phyloP scores from a whole-genome alignment of 2,113 vertebrate species.

The Tachysurus fulvidraco region DNA sequence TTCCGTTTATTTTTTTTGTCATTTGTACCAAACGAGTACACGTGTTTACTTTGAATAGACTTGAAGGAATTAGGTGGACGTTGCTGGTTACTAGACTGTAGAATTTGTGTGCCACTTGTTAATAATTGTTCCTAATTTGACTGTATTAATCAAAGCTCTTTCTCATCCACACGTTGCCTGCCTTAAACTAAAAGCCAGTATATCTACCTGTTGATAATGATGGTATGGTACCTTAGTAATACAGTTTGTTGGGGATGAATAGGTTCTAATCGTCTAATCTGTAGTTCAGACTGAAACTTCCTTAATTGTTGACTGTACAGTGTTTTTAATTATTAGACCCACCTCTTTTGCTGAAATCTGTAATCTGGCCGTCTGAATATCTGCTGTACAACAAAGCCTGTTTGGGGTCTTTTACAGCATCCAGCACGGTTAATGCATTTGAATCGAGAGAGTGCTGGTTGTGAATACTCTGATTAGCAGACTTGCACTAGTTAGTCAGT shows the following conservation, averaged over 20 bases:
- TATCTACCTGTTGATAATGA: slow-evolving; percentile 42
- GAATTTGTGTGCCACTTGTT: slow-evolving; percentile 32
- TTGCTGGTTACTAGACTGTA: background rate
- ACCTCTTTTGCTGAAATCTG: background rate
- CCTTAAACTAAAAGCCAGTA: slow-evolving; percentile 56
- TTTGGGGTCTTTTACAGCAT: background rate
- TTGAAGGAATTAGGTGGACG: background rate
- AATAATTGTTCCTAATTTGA: slow-evolving; percentile 28
- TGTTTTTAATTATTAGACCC: background rate
- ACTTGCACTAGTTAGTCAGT: background rate
- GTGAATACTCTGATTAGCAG: slow-evolving; percentile 10
- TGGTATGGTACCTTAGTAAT: slow-evolving; percentile 33
- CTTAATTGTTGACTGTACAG: background rate
- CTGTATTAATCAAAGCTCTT: slow-evolving; percentile 45
- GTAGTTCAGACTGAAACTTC: background rate
- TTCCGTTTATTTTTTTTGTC: background rate
- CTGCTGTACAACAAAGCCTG: background rate
- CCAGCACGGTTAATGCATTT: background rate
- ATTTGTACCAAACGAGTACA: slow-evolving; percentile 41
- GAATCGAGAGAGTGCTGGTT: background rate
- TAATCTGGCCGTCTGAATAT: background rate
- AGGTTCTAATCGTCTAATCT: slow-evolving; percentile 1
- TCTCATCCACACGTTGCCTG: slow-evolving; percentile 51
- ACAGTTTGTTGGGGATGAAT: slow-evolving; percentile 27
- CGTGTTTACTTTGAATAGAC: slow-evolving; percentile 26